Percentiles rank a stretch among this genome's conserved stretches.
These are phyloP conservation scores for Panonychus citri DNA, from an alignment of 1,140 invertebrate genomes.

Conservation along the genomic window DNA sequence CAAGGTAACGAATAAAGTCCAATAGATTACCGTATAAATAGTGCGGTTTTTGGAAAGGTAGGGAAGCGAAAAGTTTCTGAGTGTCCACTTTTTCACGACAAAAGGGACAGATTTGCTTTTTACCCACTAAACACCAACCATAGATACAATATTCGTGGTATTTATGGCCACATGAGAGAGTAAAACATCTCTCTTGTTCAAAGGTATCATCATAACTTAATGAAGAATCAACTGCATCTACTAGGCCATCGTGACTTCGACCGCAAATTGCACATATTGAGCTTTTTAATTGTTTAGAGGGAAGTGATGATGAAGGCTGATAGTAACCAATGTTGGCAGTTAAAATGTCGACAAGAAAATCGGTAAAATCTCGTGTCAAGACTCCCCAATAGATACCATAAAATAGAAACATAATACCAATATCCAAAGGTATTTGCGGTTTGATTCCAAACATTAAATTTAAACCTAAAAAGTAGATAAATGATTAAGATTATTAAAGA, in stretches of 20 bases:
- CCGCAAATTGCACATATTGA: constrained; percentile 93
- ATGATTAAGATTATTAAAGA: neutral
- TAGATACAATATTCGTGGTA: constrained; percentile 96
- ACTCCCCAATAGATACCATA: constrained; percentile 98
- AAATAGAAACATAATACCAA: constrained; percentile 66
- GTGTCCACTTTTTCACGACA: constrained; percentile 98
- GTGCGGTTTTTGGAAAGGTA: constrained; percentile 89
- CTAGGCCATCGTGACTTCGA: constrained; percentile 44
- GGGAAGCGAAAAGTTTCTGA: constrained; percentile 60
- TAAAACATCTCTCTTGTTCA: constrained; percentile 65
- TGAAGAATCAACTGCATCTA: constrained; percentile 23
- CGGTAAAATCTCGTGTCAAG: constrained; percentile 79
- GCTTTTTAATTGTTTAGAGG: constrained; percentile 63
- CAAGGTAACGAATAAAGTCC: constrained; percentile 86
- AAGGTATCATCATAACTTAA: constrained; percentile 16
- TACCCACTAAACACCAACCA: constrained; percentile 98
- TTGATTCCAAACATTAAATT: constrained; percentile 66
- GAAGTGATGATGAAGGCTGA: constrained; percentile 56
- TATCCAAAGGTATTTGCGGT: constrained; percentile 70
- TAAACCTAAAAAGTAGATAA: constrained; percentile 31
- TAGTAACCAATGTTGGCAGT: constrained; percentile 58
- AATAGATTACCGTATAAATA: constrained; percentile 88
- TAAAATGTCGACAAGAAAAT: constrained; percentile 94
- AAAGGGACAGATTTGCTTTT: constrained; percentile 97
- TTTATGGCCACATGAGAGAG: constrained; percentile 71